Evolutionary conservation across 1,140 invertebrate species (phyloP).

Genomic region (Drosophila murphyi): DNA sequence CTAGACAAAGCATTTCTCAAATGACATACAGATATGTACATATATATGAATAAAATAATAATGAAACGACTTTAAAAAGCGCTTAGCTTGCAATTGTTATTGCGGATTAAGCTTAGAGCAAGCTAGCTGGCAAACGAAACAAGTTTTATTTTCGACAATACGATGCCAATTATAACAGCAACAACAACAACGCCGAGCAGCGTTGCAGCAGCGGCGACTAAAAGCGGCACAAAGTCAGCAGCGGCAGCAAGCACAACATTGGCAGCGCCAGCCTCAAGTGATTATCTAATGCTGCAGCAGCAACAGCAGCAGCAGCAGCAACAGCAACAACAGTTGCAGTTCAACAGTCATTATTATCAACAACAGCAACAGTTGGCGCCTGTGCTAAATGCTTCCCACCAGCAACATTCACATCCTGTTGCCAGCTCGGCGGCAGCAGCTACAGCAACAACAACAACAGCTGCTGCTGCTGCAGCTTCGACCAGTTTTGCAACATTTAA

Average conservation of each 20-base stretch:
- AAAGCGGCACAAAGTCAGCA: slow-evolving; percentile 28
- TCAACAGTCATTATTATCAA: slow-evolving; percentile 70
- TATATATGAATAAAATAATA: not conserved
- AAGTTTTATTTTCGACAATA: slow-evolving; percentile 39
- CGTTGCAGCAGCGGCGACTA: slow-evolving; percentile 41
- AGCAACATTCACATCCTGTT: slow-evolving; percentile 70
- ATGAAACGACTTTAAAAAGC: slow-evolving; percentile 6
- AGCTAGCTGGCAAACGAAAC: slow-evolving; percentile 4
- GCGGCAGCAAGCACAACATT: slow-evolving; percentile 27
- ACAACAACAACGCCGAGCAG: slow-evolving; percentile 27
- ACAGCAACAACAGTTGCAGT: slow-evolving; percentile 59
- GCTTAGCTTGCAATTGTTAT: slow-evolving; percentile 25
- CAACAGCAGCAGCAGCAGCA: slow-evolving; percentile 58
- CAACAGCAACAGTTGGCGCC: slow-evolving; percentile 70
- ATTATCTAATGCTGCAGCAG: slow-evolving; percentile 67
- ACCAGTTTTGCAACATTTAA: slow-evolving; percentile 83
- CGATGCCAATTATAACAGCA: slow-evolving; percentile 48
- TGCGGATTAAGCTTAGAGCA: slow-evolving; percentile 16
- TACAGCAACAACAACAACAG: slow-evolving; percentile 15
- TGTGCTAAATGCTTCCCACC: slow-evolving; percentile 70
- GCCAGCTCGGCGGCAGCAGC: slow-evolving; percentile 22
- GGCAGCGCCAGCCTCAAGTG: slow-evolving; percentile 49
- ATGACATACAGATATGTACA: slow-evolving; percentile 14
- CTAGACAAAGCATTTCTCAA: slow-evolving; percentile 13
- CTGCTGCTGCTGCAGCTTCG: slow-evolving; percentile 30